Evolutionary conservation across 2,113 vertebrate species (phyloP).

Genomic region (Dasyprocta punctata): DNA sequence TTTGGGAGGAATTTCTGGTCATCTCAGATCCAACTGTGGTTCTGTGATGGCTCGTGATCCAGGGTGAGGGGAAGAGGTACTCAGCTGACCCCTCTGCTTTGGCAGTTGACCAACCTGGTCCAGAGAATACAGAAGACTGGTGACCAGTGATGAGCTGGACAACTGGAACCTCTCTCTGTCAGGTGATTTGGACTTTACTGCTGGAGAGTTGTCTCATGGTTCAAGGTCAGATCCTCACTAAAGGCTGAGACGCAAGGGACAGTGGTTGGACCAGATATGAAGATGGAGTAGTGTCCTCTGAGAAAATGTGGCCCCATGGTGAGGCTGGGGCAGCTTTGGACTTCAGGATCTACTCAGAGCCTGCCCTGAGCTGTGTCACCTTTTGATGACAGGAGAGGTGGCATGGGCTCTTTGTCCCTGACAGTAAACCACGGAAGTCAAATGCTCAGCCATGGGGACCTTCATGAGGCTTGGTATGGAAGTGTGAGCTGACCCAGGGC

Average conservation of each 20-base stretch:
- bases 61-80: background rate
- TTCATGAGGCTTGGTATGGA: fast-evolving
- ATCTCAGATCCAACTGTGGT: background rate
- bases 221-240: background rate
- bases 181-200: background rate
- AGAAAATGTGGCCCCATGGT: fast-evolving
- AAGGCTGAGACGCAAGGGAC: background rate
- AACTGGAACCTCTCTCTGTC: no score
- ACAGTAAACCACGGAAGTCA: no score
- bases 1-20: background rate
- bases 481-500: background rate
- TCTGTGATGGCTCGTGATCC: background rate
- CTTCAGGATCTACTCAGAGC: background rate
- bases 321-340: background rate
- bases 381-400: background rate
- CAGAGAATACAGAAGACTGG: background rate
- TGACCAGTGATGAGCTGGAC: fast-evolving
- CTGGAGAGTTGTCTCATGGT: background rate
- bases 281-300: background rate
- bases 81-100: background rate
- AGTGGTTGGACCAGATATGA: background rate
- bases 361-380: background rate
- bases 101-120: fast-evolving
- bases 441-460: background rate
- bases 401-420: background rate